These are phyloP conservation scores for Setophaga kirtlandii DNA, from an alignment of 2,113 vertebrate species.

Conservation along the genomic window DNA sequence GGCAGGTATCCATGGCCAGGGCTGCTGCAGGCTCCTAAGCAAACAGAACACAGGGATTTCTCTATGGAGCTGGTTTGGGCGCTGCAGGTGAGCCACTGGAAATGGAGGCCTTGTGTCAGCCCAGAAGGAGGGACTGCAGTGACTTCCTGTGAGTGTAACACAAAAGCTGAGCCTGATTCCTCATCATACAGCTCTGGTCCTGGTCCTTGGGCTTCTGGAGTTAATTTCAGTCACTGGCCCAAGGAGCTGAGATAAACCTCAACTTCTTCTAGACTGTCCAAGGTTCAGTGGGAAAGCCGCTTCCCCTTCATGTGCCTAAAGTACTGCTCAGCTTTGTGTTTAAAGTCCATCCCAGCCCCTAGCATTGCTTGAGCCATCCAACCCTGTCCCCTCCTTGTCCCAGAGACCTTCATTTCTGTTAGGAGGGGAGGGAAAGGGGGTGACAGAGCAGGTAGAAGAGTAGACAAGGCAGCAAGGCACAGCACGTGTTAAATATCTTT, in stretches of 20 bases:
- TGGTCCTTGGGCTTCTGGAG: background rate
- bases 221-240: background rate
- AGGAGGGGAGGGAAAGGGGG: background rate
- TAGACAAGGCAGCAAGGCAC: constrained; percentile 10
- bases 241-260: background rate
- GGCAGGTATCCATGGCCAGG: background rate
- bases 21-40: background rate
- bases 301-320: rapidly evolving
- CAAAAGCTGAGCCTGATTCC: background rate
- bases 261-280: background rate
- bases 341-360: background rate
- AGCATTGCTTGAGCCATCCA: rapidly evolving
- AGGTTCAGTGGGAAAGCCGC: background rate
- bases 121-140: background rate
- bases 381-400: background rate
- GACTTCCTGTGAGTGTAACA: rapidly evolving
- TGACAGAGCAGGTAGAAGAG: background rate
- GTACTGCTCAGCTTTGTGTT: background rate
- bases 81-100: rapidly evolving
- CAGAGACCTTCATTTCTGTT: background rate
- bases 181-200: background rate
- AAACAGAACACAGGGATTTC: background rate
- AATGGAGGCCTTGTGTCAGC: too few relatives aligned
- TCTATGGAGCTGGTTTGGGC: background rate
- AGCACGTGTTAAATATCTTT: constrained; percentile 68